Base-by-base conservation (phyloP, 2,797 vertebrate species). In the Syngnathus acus region DNA sequence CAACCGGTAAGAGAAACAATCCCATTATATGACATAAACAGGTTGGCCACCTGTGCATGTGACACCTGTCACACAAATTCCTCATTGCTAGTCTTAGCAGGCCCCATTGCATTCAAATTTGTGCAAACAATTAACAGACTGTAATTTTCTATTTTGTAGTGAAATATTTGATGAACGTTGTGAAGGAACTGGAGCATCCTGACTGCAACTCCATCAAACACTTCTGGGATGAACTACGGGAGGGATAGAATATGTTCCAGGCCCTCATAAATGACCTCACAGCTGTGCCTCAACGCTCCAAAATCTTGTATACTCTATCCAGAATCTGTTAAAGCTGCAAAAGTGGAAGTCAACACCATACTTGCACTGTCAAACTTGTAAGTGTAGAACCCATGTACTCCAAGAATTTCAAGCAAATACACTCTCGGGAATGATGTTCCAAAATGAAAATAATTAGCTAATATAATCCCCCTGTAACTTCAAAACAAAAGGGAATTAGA, bases 371-470 rank as follows among this genome's bases (percentile, higher is more conserved):
- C 32, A 37, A 13, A 32, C 55, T 16, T 57, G 26, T 32, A 14
- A 26, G 26, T 42, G 39, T 43, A 23, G 13, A 21, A 10, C 16
- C 10, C 59, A 60, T 21, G 17, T 40, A 39, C 5, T 21, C 59
- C 11, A 14, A 23, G 60, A 6, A 62, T 43, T 62, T 62, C 21
- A 62, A 57, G 55, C 26, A 57, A 62, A 23, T n/a, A 67, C 61
- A 72, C 71, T 71, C 57, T 64, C 58, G 67, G 62, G 65, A 57
- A 78, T 69, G 59, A 69, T 71, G 79, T 38, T 58, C 64, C 65
- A 78, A 80, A 81, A 80, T 74, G 65, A 82, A 81, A 76, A 78
- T 1, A 68, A 65, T 71, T 43, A 67, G 69, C 58, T 66, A 72
- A 79, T 65, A 75, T 58, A 38, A 74, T 77, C 67, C 39, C 62